A percentile compares a stretch with the other conserved stretches of the same genome.
phyloP scores from a whole-genome alignment of 2,888 invertebrate species.

The Leptarthrus brevirostris region DNA sequence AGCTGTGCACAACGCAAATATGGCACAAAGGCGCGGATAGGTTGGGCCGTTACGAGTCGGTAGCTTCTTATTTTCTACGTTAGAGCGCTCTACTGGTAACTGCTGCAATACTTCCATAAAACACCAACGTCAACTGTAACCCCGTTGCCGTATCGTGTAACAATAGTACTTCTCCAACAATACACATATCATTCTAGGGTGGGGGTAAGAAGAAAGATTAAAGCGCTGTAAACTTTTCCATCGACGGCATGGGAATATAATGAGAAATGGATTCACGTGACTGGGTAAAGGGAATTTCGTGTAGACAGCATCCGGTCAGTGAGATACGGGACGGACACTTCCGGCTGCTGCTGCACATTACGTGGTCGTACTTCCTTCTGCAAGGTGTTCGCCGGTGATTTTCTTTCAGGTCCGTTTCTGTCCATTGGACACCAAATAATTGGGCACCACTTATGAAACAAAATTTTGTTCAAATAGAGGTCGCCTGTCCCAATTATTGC shows the following conservation, averaged over 20 bases:
- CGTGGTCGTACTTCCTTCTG: conserved; percentile 5
- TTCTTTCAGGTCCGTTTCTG: conserved; percentile 28
- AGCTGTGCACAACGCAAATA: conserved; percentile 56
- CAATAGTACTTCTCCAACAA: conserved; percentile 20
- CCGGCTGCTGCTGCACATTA: conserved; percentile 19
- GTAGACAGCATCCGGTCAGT: conserved; percentile 47
- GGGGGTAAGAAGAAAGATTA: conserved; percentile 33
- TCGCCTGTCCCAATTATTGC: conserved; percentile 12
- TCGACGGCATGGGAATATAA: conserved; percentile 14
- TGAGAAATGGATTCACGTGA: conserved; percentile 47
- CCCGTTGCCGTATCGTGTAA: too few species aligned
- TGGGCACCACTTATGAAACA: conserved; percentile 42
- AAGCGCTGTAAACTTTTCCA: conserved; percentile 30
- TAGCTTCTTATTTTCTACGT: conserved; percentile 42
- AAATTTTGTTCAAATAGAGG: conserved; percentile 1
- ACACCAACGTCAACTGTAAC: conserved; percentile 2
- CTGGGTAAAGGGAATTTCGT: conserved; percentile 45
- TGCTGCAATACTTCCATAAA: not conserved
- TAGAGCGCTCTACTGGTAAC: conserved; percentile 34
- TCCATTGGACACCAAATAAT: conserved; percentile 38
- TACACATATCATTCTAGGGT: not conserved
- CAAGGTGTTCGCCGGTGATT: conserved; percentile 5
- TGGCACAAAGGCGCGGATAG: conserved; percentile 45
- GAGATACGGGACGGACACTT: conserved; percentile 46
- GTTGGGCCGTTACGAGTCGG: conserved; percentile 50